phyloP scores from a whole-genome alignment of 2,797 vertebrate genomes.

The Clarias fuscus region DNA sequence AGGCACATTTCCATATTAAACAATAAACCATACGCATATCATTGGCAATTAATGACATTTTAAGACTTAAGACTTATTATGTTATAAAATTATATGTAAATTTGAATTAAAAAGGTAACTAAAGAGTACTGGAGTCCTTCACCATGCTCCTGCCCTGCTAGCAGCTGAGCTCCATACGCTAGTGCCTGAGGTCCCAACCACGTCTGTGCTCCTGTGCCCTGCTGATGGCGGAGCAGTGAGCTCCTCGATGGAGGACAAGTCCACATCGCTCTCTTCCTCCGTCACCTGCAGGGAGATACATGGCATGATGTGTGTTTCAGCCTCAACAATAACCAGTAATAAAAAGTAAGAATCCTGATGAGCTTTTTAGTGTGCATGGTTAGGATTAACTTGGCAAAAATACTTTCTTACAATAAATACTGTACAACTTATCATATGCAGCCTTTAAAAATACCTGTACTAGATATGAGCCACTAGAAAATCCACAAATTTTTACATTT shows the following conservation, averaged over 20 bases:
- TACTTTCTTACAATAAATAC: not conserved
- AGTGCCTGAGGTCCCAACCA: slow-evolving; percentile 52
- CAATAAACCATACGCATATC: not conserved
- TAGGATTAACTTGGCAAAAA: not conserved
- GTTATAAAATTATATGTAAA: not conserved
- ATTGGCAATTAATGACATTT: not conserved
- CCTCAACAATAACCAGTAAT: not conserved
- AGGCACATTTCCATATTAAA: not conserved
- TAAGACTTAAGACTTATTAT: not conserved
- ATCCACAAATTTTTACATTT: not conserved
- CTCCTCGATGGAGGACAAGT: slow-evolving; percentile 69
- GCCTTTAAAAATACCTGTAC: not conserved
- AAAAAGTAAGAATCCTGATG: no score
- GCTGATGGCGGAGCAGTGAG: slow-evolving; percentile 46
- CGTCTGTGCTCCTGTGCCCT: slow-evolving; percentile 50
- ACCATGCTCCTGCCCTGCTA: slow-evolving; percentile 64
- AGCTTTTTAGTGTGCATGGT: not conserved
- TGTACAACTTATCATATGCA: not conserved
- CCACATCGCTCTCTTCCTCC: slow-evolving; percentile 66
- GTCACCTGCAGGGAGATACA: slow-evolving; percentile 48
- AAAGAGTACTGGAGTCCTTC: slow-evolving; percentile 37
- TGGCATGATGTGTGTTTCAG: not conserved
- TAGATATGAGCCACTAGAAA: not conserved
- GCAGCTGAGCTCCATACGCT: slow-evolving; percentile 61
- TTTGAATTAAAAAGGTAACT: not conserved